Conservation (phyloP, 1,140 invertebrate genomes). For the Drosophila paulistorum region DNA sequence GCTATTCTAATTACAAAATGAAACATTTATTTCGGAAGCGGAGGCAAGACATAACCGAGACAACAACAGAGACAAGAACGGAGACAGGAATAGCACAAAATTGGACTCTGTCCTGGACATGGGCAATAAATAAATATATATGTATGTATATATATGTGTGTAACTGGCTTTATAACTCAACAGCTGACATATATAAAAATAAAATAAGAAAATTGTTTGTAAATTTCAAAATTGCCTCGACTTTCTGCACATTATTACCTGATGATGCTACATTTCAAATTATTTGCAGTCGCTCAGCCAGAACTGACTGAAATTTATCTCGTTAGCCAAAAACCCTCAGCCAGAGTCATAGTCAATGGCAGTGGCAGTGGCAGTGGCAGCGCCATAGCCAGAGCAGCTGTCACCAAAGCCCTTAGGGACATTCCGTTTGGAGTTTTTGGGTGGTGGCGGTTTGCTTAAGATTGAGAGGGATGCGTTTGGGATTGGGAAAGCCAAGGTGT, state of each 20-base stretch:
- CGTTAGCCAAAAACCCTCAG: conserved; percentile 58
- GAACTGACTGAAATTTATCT: conserved; percentile 78
- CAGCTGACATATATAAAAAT: conserved; percentile 35
- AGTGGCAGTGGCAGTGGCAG: conserved; percentile 13
- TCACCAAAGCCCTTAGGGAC: conserved; percentile 49
- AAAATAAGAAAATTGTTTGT: conserved; percentile 1
- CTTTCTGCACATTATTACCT: conserved; percentile 57
- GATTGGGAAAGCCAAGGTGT: conserved; percentile 48
- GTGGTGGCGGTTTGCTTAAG: background rate
- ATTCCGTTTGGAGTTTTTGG: conserved; percentile 19
- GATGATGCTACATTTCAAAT: conserved; percentile 64
- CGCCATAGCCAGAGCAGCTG: conserved; percentile 48
- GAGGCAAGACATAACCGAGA: background rate
- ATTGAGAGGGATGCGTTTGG: background rate
- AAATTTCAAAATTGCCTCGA: conserved; percentile 56
- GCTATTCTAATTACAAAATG: conserved; percentile 49
- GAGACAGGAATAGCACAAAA: background rate
- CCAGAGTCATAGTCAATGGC: conserved; percentile 10
- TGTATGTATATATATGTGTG: background rate
- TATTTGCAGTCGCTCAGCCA: conserved; percentile 64
- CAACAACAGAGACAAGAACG: background rate
- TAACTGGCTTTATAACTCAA: conserved; percentile 58
- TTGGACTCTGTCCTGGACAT: background rate
- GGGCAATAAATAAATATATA: conserved; percentile 1
- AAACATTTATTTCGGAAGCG: conserved; percentile 12